A percentile compares a stretch with the other conserved stretches of the same genome.
Evolutionary conservation across 2,113 vertebrate genomes (phyloP).

Genomic region (Aythya baeri): DNA sequence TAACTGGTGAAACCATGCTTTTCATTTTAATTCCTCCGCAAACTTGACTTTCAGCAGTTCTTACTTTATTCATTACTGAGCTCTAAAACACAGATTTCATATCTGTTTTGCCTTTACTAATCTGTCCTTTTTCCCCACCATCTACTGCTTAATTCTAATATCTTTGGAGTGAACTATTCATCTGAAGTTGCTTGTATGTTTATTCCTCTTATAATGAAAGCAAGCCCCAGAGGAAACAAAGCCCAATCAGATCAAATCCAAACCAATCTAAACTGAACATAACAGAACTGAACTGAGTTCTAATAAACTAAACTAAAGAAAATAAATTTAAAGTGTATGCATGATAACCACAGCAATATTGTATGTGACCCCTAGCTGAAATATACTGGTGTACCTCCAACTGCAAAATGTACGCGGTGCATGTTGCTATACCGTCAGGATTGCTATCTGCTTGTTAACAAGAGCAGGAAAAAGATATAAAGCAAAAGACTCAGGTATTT

Average conservation of each 20-base stretch:
- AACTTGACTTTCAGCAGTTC: not conserved
- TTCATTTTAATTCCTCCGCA: constrained; percentile 1
- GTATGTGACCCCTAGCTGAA: not conserved
- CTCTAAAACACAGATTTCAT: not conserved
- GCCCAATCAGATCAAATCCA: not conserved
- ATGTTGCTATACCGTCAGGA: not conserved
- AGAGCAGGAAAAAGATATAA: not conserved
- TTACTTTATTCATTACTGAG: not conserved
- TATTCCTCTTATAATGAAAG: not conserved
- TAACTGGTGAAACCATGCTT: not conserved
- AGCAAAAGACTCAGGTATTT: not conserved
- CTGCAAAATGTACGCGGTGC: not conserved
- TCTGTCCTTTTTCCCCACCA: not conserved
- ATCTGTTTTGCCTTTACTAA: not conserved
- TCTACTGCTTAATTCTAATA: not conserved
- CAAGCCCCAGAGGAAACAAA: not conserved
- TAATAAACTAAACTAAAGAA: not conserved
- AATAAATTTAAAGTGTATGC: not conserved
- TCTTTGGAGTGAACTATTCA: not conserved
- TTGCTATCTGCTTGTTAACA: constrained; percentile 36
- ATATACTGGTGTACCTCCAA: not conserved
- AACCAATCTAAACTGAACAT: not conserved
- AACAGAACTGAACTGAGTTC: not conserved
- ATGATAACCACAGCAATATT: not conserved
- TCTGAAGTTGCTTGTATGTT: not conserved